Base-by-base conservation (phyloP, 1,140 invertebrate species). In the Brachionus manjavacas region DNA sequence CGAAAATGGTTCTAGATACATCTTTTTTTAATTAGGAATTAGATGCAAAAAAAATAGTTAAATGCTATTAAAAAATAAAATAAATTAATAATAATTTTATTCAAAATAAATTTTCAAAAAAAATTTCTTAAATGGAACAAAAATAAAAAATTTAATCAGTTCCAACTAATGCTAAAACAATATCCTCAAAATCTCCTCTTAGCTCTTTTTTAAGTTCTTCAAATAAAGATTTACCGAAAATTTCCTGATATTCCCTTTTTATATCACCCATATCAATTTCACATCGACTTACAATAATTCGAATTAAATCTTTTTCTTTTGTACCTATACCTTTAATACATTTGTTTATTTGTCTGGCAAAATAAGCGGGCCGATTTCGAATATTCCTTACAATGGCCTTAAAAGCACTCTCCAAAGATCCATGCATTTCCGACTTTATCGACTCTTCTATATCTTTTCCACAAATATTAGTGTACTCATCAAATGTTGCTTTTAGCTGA, bases 261-360 rank as follows among this genome's bases (percentile, higher is more conserved):
- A 81, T 81, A 7, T 60, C 79, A 64, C 52, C 64, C 79, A 81
- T 64, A 68, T 81, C 79, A 35, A 81, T 39, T 76, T 84, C 60
- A 43, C 20, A 80, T 84, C 43, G 14, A 23, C 43, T 72, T 64
- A 85, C 83, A 43, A 60, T 60, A 12, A 78, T 39, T 31, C 66
- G 12, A 70, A 83, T 85, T 3, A 85, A 52, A 49, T 35, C 46
- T 14, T 85, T 35, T 70, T 84, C 83, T 60, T 85, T 84, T 66
- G 66, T 66, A 12, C 43, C 43, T 16, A 49, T 3, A 16, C 84
- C 25, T 52, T n/a, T 78, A 4, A 80, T 28, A 31, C 52, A 41
- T 35, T 52, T 64, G 14, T 55, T 23, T 14, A 80, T 23, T 39
- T 55, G 68, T 46, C 16, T 41, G 25, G 55, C 74, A 66, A 31